Base-by-base conservation (phyloP, 2,113 vertebrate species). In the Narcine bancroftii region DNA sequence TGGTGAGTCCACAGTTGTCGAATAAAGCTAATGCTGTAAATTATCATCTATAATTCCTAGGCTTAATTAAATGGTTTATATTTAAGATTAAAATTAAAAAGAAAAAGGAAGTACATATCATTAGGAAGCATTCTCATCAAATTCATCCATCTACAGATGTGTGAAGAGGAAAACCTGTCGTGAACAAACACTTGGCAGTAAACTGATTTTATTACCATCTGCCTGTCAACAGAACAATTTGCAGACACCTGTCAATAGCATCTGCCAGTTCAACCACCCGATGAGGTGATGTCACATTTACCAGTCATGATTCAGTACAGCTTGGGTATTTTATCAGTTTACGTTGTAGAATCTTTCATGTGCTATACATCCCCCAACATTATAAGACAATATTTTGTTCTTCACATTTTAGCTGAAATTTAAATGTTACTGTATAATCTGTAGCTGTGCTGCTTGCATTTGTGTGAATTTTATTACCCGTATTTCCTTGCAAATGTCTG, bases 91-190 rank as follows among this genome's bases (percentile, higher is more conserved):
- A 85, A 85, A 56, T 10, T 4, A 56, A 56, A 85, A 85, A 83
- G n/a, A 13, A 91, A 89, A 42, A 87, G n/a, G 60, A 87, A 89
- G 87, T 66, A 42, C 39, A 5, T 15, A 29, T 69, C 36, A 69
- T 69, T 91, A 91, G 19, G 89, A 91, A 17, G 29, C 42, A 47
- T 71, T 91, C 26, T 42, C 47, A 4, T 69, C 24, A 91, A 91
- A 91, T 13, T 10, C 66, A 39, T 21, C 65, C 89, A 91, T 47
- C 39, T 91, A 91, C 89, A 91, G 89, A 91, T 91, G 89, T 69
- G 89, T 69, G 89, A 91, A 91, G 89, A 71, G 89, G 66, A 91
- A 89, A 91, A 91, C 89, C 89, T 91, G 89, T 91, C 65, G 29
- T 47, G 39, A 91, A 42, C 65, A 91, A 91, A 24, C 89, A 71